Base-by-base conservation (phyloP, 2,797 vertebrate species). In the Tokudaia tokunoshimensis region DNA sequence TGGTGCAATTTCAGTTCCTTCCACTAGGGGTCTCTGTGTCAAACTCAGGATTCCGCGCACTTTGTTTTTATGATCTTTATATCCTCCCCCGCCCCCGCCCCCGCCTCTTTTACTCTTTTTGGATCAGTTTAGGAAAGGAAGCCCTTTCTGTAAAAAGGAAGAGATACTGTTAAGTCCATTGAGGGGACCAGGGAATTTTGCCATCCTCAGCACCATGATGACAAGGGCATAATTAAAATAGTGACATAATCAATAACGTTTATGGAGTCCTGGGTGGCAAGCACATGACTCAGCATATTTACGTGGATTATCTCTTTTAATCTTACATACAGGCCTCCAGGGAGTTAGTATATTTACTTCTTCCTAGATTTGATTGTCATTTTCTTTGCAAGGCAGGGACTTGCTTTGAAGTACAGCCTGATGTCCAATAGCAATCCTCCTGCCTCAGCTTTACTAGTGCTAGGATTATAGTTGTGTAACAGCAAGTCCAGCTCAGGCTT, bases 211-310 rank as follows among this genome's bases (percentile, higher is more conserved):
- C 47, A 41, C 1, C 50, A 26, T 6, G 65, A n/a, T 20, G 44
- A 81, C 75, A 83, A 96, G 76, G 84, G 94, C 96, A 96, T 94
- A 93, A 96, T 94, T 44, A 94, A 91, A 92, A 94, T 86, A 89
- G 85, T 95, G 70, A 96, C 79, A 81, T 81, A 78, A 94, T 96
- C 96, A 78, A 80, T 96, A 95, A 81, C 47, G 72, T 96, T 92
- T 93, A 81, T 94, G 90, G 90, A 87, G 37, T 52, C 2, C 65
- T 79, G 7, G 5, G 79, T 84, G 93, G 81, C 86, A 90, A 63
- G 83, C 52, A 12, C 59, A 29, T 4, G 31, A 29, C 26, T 41
- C 55, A 96, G 95, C 96, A 80, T 67, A 81, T 87, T 87, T 65
- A 50, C 57, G 0, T 34, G 86, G 70, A 86, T 93, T 81, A 59